Percentiles rank a stretch among this genome's conserved stretches.
phyloP scores from a whole-genome alignment of 1,140 invertebrate genomes.

The Paraescarpia echinospica region DNA sequence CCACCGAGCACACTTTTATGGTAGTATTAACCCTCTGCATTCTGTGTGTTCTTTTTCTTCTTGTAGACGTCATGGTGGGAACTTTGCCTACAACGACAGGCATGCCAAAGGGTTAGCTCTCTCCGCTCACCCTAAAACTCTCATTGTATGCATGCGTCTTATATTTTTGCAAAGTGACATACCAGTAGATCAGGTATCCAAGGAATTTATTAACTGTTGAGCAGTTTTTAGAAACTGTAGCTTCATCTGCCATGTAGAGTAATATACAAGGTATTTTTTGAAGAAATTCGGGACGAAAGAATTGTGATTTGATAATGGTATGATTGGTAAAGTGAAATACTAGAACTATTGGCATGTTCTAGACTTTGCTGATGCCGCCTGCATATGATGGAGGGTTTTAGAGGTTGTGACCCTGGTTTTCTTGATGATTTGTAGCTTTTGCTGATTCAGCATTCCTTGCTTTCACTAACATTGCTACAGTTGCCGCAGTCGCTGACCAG shows the following conservation, averaged over 20 bases:
- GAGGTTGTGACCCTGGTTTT: not conserved
- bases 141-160: not conserved
- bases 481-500: not conserved
- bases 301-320: not conserved
- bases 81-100: conserved; percentile 17
- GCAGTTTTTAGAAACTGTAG: not conserved
- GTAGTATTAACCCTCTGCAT: not conserved
- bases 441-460: not conserved
- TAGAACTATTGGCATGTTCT: not conserved
- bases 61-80: conserved; percentile 17
- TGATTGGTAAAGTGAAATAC: not conserved
- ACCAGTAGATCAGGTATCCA: not conserved
- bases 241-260: not conserved
- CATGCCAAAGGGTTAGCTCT: conserved; percentile 12
- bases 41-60: conserved; percentile 13
- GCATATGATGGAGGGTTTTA: not conserved
- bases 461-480: not conserved
- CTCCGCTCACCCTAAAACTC: not conserved
- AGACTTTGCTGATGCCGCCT: not conserved
- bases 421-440: conserved; percentile 1
- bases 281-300: not conserved
- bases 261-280: not conserved
- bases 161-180: not conserved
- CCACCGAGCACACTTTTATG: not conserved
- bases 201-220: not conserved